Conservation (phyloP, 35 echinoderm and acorn worm species). For the Ptychodera flava region DNA sequence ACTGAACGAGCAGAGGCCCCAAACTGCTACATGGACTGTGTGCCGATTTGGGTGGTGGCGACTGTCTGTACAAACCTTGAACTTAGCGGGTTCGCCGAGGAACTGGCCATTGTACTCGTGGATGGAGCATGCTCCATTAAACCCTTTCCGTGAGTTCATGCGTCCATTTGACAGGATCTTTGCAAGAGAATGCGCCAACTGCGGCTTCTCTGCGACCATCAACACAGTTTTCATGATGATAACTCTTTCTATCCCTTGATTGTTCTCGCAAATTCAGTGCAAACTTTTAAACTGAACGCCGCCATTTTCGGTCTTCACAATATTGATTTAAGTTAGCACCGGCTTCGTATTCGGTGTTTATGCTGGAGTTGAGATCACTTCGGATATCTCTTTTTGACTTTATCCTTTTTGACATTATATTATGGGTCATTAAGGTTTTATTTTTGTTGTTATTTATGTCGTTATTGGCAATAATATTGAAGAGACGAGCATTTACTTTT, state of each 20-base stretch:
- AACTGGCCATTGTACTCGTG: slow-evolving; percentile 87
- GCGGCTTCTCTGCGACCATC: slow-evolving; percentile 98
- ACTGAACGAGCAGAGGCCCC: too few relatives aligned
- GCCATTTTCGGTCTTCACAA: neutral
- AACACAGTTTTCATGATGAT: slow-evolving; percentile 76
- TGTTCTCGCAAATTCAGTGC: neutral
- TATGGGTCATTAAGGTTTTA: slow-evolving; percentile 9
- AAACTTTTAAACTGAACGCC: neutral
- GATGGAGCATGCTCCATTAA: slow-evolving; percentile 89
- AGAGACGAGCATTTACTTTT: too few relatives aligned
- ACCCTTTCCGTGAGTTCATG: slow-evolving; percentile 64
- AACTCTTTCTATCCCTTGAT: neutral
- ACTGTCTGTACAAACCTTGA: too few relatives aligned
- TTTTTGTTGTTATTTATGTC: too few relatives aligned
- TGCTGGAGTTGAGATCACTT: neutral
- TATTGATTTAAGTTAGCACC: neutral
- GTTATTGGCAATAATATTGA: too few relatives aligned
- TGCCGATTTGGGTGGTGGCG: too few relatives aligned
- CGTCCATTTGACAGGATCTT: slow-evolving; percentile 89
- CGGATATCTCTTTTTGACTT: neutral
- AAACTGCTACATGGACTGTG: too few relatives aligned
- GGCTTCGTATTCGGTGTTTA: neutral
- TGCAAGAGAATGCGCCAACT: slow-evolving; percentile 86
- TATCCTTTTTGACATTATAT: neutral
- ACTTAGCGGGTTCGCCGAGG: slow-evolving; percentile 66